Evolutionary conservation across 2,888 invertebrate genomes (phyloP).

Genomic region (Drosophila prolongata): DNA sequence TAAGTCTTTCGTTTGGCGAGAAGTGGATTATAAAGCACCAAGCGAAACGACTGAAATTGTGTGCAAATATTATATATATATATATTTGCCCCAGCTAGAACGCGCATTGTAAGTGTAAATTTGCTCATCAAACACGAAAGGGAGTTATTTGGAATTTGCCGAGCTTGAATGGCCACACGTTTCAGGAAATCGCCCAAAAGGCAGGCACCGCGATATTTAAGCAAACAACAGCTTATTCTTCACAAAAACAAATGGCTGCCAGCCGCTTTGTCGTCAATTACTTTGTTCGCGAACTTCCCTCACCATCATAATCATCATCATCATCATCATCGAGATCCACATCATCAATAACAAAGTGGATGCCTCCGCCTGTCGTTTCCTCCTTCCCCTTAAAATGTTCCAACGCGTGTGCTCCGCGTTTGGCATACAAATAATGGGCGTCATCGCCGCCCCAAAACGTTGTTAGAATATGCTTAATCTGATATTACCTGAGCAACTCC

Average conservation of each 20-base stretch:
- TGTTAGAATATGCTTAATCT: constrained; percentile 28
- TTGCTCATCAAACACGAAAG: constrained; percentile 62
- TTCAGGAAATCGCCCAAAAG: constrained; percentile 55
- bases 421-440: constrained; percentile 67
- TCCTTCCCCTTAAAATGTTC: constrained; percentile 41
- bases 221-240: constrained; percentile 49
- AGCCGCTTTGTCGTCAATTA: constrained; percentile 50
- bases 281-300: constrained; percentile 54
- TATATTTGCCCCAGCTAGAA: constrained; percentile 45
- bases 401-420: constrained; percentile 52
- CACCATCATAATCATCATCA: constrained; percentile 48
- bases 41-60: constrained; percentile 26
- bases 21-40: constrained; percentile 48
- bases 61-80: constrained; percentile 56
- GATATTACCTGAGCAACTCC: neutral
- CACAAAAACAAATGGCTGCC: constrained; percentile 55
- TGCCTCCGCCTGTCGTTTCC: constrained; percentile 3
- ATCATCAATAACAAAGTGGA: constrained; percentile 29
- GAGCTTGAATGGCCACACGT: constrained; percentile 40
- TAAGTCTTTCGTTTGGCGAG: constrained; percentile 74
- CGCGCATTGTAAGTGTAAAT: constrained; percentile 72
- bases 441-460: constrained; percentile 31
- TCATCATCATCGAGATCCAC: constrained; percentile 48
- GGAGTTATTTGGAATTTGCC: constrained; percentile 61
- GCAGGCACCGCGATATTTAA: constrained; percentile 21